phyloP scores from a whole-genome alignment of 2,888 invertebrate genomes.

The Archips crataeganus region DNA sequence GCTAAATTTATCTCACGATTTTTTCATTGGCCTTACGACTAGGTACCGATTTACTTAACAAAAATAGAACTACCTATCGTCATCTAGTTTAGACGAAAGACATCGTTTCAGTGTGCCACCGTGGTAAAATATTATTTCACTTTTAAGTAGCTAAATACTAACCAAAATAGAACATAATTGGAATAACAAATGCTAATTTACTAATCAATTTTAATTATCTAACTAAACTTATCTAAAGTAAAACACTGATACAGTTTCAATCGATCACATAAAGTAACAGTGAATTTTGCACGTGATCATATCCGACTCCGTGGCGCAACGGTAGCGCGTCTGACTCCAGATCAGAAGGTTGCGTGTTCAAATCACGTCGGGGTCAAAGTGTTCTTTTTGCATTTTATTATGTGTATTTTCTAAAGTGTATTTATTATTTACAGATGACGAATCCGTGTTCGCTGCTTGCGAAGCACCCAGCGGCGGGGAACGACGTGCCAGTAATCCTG shows the following conservation, averaged over 20 bases:
- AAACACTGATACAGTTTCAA: constrained; percentile 11
- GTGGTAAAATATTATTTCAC: too few relatives aligned
- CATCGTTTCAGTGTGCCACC: too few relatives aligned
- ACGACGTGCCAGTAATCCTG: constrained; percentile 65
- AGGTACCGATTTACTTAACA: too few relatives aligned
- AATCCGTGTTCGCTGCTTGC: constrained; percentile 74
- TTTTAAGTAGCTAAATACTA: too few relatives aligned
- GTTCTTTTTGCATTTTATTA: constrained; percentile 10
- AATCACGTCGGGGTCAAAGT: constrained; percentile 70
- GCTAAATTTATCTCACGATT: too few relatives aligned
- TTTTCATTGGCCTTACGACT: too few relatives aligned
- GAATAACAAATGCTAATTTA: not conserved
- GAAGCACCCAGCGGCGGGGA: constrained; percentile 61
- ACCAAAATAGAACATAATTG: not conserved
- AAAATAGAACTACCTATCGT: too few relatives aligned
- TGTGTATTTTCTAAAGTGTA: not conserved
- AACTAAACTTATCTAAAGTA: not conserved
- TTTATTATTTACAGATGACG: constrained; percentile 66
- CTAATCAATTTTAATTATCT: not conserved
- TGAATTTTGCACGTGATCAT: constrained; percentile 50
- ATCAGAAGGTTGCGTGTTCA: constrained; percentile 44
- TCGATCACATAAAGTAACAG: constrained; percentile 27
- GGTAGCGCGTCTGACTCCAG: constrained; percentile 90
- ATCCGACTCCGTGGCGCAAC: constrained; percentile 71
- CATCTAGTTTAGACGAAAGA: too few relatives aligned